Evolutionary conservation across 1,140 invertebrate species (phyloP), one percentile per base, ranked within the genome.

Genomic region (Solenopsis invicta): DNA sequence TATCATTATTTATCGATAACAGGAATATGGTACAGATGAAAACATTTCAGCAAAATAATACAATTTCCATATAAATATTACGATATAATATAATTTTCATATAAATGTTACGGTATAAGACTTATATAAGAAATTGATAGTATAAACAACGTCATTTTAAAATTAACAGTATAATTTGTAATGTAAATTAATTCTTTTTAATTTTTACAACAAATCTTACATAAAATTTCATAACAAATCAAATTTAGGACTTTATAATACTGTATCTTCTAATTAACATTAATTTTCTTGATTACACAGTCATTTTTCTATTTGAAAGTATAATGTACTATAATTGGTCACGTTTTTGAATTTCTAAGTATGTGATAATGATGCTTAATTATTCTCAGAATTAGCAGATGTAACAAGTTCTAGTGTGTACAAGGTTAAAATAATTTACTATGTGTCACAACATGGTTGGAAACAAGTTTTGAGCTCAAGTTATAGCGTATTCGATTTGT

Each of bases 391-490:
- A 41, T 69, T 4, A 12, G 45, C 4, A 37, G 2, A 48, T 45
- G 66, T 48, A 24, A 12, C 13, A 69, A 24, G 66, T 24, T 24
- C 6, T 29, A 50, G 41, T 21, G 9, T 37, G 37, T 67, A 69
- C 66, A 69, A 48, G 41, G 41, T 69, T 50, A 69, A 69, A 69
- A 50, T 50, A 69, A 69, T 69, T 69, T 69, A 69, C 50, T 6
- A 69, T 6, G 66, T 69, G 21, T 24, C 41, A 50, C 66, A 29
- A 29, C 29, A 29, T 29, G 2, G 29, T 29, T 29, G 21, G 41
- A 69, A 69, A 24, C 24, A 50, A 69, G 41, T 69, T 69, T 69
- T 69, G 48, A 69, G 66, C 24, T 24, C 41, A 45, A 45, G 21
- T 48, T n/a, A n/a, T n/a, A n/a, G n/a, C n/a, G n/a, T n/a, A n/a